Base-by-base conservation (phyloP, 2,888 invertebrate genomes). In the Barypeithes pellucidus region DNA sequence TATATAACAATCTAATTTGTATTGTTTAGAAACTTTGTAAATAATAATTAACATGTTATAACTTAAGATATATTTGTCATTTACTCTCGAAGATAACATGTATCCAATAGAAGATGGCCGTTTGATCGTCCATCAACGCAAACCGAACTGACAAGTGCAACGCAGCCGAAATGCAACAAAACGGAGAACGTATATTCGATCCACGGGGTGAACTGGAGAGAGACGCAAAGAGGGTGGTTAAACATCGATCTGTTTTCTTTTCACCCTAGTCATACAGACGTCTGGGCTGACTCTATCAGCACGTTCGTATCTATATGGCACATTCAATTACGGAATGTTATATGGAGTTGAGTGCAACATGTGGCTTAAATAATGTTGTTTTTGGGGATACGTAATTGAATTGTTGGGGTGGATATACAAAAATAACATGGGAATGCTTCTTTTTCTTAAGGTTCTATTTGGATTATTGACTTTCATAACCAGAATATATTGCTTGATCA, bases 241-340 rank as follows among this genome's bases (percentile, higher is more conserved):
- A 70, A 77, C 82, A 84, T 85, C 84, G 84, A 84, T 84, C 83
- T 82, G 79, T 79, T 76, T 80, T 80, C 80, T 81, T 80, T 78
- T 80, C 79, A 81, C 75, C 77, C 80, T 81, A 81, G 84, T 81
- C 84, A 81, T 84, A 84, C 84, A 85, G 84, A 85, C 85, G 85
- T 85, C 85, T 84, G 82, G 82, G 80, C 80, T 69, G 71, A 54
- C 65, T 72, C 54, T 75, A 77, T 75, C 75, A 54, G 75, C 72
- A 69, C 73, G 69, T 72, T 68, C 63, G 63, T 65, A 75, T 75
- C 75, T 70, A 71, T 70, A 71, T 68, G 65, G 67, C 71, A 54
- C 72, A 75, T 75, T 75, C 72, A 75, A 72, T 72, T 72, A 75
- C 67, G 67, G 45, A 47, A 45, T 57, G 60, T 65, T 68, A 63